These are phyloP conservation scores for Stenotaenia linearis DNA, from an alignment of 2,888 invertebrate genomes.

Conservation along the genomic window DNA sequence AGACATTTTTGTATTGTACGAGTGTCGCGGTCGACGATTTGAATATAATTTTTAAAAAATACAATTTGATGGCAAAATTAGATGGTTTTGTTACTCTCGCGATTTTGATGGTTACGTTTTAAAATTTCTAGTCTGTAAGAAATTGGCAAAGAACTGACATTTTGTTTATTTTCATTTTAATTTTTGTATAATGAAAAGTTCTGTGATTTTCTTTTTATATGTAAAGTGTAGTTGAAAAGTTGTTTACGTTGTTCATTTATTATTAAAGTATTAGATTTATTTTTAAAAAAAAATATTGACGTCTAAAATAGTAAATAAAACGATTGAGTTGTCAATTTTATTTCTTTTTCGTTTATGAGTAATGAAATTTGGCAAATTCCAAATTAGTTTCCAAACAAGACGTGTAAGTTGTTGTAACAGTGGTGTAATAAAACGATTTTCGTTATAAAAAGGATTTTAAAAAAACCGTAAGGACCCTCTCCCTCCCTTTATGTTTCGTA, in stretches of 20 bases:
- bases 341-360: background rate
- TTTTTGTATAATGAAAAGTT: background rate
- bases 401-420: background rate
- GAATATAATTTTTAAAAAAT: no score
- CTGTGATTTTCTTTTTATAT: constrained; percentile 8
- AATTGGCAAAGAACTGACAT: background rate
- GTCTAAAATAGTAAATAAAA: background rate
- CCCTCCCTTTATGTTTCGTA: no score
- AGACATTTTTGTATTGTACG: background rate
- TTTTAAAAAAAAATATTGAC: background rate
- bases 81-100: no score
- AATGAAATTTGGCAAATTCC: background rate
- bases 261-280: background rate
- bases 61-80: no score
- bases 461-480: no score
- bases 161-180: background rate
- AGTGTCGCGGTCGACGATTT: background rate
- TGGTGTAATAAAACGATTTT: background rate
- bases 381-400: background rate
- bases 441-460: no score
- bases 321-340: background rate
- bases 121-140: background rate
- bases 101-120: background rate
- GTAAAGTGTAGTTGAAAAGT: background rate
- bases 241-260: background rate